Evolutionary conservation across 2,113 vertebrate genomes (phyloP), one percentile per base, ranked within the genome.

Genomic region (Pongo abelii): DNA sequence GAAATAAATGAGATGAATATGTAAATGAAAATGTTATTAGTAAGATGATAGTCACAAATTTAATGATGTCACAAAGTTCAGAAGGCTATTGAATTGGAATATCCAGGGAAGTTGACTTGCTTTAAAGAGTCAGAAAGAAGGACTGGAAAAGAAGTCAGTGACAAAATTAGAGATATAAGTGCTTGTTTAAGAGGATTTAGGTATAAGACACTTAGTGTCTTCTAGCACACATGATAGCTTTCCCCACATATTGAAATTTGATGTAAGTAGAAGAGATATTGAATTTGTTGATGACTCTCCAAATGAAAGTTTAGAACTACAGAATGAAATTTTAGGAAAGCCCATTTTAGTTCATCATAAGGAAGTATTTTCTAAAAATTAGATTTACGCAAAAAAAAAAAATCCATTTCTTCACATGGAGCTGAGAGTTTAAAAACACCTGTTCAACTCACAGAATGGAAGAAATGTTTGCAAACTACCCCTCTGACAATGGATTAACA

Each of bases 191-290:
- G 27, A 8, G 40, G 61, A 81, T 46, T 25, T 75, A 13, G 2
- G 40, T 25, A 14, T n/a, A 84, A 30, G 27, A 10, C 5, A 20
- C 0, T 18, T 35, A 35, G 0, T 0, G 0, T 13, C 4, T 25
- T 0, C 12, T 69, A n/a, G 1, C 0, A 0, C 13, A n/a, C 2
- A 27, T 11, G 8, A 13, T 20, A 22, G 4, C 12, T 77, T 5
- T 38, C 17, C 40, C 6, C 64, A 35, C 18, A 50, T 20, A 40
- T 3, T 79, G 16, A 83, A 79, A 91, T 43, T 7, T 14, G 12
- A 55, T 55, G 20, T 32, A 32, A 64, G 61, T 64, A 64, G 61
- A 64, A 64, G 61, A 32, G 27, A 64, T 2, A 55, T 14, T 64
- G 61, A 64, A 64, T 32, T 64, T 32, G 61, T 64, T 64, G 61